Conservation (phyloP, 2,113 vertebrate species). For the Tychaedon coryphoeus region DNA sequence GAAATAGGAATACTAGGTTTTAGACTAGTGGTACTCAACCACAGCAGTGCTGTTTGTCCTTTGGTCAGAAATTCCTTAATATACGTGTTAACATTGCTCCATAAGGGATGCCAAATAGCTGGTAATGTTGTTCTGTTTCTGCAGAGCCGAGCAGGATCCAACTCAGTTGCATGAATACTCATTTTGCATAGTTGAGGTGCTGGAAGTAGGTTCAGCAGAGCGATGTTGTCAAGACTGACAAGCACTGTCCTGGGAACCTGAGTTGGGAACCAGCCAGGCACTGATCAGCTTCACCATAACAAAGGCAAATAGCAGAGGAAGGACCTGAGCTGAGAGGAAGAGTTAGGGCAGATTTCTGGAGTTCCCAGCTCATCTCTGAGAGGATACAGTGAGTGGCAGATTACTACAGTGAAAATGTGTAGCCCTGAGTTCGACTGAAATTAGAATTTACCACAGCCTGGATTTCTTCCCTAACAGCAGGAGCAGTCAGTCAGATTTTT, state of each 20-base stretch:
- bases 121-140: background rate
- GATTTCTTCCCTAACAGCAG: background rate
- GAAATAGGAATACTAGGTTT: background rate
- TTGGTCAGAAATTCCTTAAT: background rate
- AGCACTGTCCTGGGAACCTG: background rate
- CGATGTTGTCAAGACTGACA: background rate
- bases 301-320: background rate
- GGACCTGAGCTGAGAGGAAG: background rate
- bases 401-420: background rate
- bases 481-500: background rate
- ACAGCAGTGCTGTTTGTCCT: background rate
- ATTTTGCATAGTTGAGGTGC: background rate
- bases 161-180: background rate
- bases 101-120: background rate
- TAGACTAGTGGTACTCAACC: background rate
- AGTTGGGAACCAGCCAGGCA: fast-evolving
- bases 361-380: background rate
- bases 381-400: background rate
- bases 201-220: background rate
- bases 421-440: background rate
- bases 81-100: background rate
- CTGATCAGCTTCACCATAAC: background rate
- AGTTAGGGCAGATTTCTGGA: background rate
- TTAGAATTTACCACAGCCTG: background rate
- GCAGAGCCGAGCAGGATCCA: background rate